A percentile compares a stretch with the other conserved stretches of the same genome.
Conservation (phyloP, 1,140 invertebrate genomes). For the Drosophila novamexicana region DNA sequence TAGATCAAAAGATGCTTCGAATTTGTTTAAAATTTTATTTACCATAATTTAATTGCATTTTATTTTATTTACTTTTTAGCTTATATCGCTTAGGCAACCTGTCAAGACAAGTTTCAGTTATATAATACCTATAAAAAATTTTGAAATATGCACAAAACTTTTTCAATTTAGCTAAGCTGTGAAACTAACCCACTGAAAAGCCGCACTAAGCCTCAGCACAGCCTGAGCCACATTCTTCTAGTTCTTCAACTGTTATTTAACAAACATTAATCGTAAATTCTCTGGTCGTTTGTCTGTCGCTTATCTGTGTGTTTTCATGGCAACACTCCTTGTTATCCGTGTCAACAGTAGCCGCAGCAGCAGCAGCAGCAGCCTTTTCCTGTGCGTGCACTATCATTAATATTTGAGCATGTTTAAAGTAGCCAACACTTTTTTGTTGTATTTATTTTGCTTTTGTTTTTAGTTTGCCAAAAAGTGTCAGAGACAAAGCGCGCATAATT, state of each 20-base stretch:
- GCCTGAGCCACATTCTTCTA: conserved; percentile 27
- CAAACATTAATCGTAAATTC: conserved; percentile 61
- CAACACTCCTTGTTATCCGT: conserved; percentile 6
- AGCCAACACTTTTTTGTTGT: conserved; percentile 49
- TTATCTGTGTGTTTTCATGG: conserved; percentile 45
- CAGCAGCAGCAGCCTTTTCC: background rate
- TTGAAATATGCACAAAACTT: background rate
- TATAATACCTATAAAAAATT: no score
- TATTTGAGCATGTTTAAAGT: conserved; percentile 70
- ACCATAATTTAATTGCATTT: no score
- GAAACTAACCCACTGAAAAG: conserved; percentile 37
- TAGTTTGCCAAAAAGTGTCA: conserved; percentile 48
- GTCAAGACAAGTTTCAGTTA: no score
- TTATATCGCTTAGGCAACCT: no score
- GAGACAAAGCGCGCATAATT: conserved; percentile 73
- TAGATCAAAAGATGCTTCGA: no score
- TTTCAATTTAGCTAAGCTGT: conserved; percentile 28
- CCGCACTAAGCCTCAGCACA: background rate
- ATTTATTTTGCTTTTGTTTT: conserved; percentile 27
- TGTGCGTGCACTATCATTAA: conserved; percentile 73
- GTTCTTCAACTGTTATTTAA: conserved; percentile 1
- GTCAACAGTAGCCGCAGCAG: conserved; percentile 19
- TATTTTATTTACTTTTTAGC: no score
- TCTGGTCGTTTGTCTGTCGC: conserved; percentile 45
- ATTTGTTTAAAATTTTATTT: no score